These are phyloP conservation scores for Boloria euphrosyne DNA, from an alignment of 2,888 invertebrate species.

Conservation along the genomic window DNA sequence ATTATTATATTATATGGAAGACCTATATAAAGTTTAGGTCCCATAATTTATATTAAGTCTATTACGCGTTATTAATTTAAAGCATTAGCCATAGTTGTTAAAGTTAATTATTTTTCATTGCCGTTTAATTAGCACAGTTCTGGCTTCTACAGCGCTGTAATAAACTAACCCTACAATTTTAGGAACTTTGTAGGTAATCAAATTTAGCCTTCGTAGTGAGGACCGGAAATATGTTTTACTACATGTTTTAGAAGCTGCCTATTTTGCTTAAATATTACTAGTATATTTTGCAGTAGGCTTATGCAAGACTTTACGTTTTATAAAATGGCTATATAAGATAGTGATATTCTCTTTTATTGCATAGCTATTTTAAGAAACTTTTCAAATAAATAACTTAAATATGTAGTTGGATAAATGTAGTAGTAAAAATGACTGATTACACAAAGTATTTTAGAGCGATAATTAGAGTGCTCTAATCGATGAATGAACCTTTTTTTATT, in stretches of 20 bases:
- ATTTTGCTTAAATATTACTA: constrained; percentile 1
- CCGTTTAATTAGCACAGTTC: constrained; percentile 22
- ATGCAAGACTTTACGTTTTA: not conserved
- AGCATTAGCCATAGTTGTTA: constrained; percentile 8
- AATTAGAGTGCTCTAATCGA: too few species aligned
- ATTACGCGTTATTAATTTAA: constrained; percentile 14
- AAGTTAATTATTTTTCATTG: constrained; percentile 25
- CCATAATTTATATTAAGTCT: not conserved
- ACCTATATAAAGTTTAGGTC: not conserved
- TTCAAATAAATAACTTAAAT: not conserved
- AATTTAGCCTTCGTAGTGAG: constrained; percentile 34
- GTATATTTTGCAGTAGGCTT: not conserved
- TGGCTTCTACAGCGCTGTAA: constrained; percentile 24
- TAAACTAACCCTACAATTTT: constrained; percentile 37
- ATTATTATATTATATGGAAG: not conserved
- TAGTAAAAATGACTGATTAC: too few species aligned
- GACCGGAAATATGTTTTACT: constrained; percentile 29
- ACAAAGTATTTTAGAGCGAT: too few species aligned
- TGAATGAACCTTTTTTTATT: too few species aligned
- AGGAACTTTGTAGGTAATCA: constrained; percentile 35
- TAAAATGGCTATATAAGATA: not conserved
- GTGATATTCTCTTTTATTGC: too few species aligned
- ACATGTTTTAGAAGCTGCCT: constrained; percentile 19
- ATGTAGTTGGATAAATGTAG: too few species aligned
- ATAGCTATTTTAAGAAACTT: too few species aligned